Base-by-base conservation (phyloP, 2,888 invertebrate genomes). In the Harpalus rufipes region DNA sequence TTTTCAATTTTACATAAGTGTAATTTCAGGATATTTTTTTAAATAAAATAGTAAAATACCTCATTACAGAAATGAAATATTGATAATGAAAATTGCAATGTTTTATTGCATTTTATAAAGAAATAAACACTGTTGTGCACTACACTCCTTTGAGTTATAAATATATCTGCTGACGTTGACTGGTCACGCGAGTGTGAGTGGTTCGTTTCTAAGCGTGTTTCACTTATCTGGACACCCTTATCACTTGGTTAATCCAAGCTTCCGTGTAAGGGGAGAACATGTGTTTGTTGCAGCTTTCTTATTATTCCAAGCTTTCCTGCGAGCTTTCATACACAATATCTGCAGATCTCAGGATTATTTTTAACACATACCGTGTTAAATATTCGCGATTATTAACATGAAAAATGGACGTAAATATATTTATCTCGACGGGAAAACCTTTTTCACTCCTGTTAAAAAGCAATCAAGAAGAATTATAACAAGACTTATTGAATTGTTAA, bases 171-270 rank as follows among this genome's bases (percentile, higher is more conserved):
- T 80, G 41, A 80, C 80, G 80, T 32, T 7, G 7, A n/a, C 41
- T 7, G 51, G 80, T 80, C 80, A 80, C 80, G 80, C 80, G 61
- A 80, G 25, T 14, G 44, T 78, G 51, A 51, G 78, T 58, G 56
- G 58, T 80, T 80, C 61, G 61, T 79, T 80, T 80, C 61, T 80
- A 61, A 80, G 61, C 80, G 59, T 80, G 80, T 80, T 80, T 80
- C 80, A 61, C 80, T 80, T 80, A 80, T 80, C 80, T 80, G 80
- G 41, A 80, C 41, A 61, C 59, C 16, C 14, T 39, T 80, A 80
- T 80, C 80, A 41, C n/a, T 61, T 18, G 16, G 39, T 61, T 41
- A 41, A 80, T 80, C 80, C 18, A 16, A 39, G 61, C 21, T 80
- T 59, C 61, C 80, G 59, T 59, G 61, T 61, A 18, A 4, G 80